phyloP scores from a whole-genome alignment of 2,888 invertebrate species.

The Diachrysia chrysitis region DNA sequence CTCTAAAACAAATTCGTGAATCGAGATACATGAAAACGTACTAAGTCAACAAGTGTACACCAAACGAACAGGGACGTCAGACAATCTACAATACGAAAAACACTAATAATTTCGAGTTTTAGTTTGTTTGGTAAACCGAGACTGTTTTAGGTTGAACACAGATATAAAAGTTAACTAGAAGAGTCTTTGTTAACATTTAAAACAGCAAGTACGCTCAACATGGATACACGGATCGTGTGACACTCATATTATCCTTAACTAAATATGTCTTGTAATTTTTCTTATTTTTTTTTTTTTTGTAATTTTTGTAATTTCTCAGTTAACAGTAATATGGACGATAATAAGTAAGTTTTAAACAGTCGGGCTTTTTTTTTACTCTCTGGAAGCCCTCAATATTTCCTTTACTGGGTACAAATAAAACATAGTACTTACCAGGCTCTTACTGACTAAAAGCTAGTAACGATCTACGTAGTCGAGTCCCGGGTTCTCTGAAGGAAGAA shows the following conservation, averaged over 20 bases:
- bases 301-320: no score
- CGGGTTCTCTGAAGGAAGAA: no score
- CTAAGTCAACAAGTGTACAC: conserved; percentile 46
- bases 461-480: no score
- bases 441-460: no score
- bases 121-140: conserved; percentile 81
- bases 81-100: conserved; percentile 80
- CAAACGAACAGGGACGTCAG: conserved; percentile 46
- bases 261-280: neutral
- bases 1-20: conserved; percentile 33
- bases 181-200: conserved; percentile 9
- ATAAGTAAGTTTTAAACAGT: no score
- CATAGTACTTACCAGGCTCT: no score
- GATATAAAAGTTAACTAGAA: conserved; percentile 57
- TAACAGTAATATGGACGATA: no score
- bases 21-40: conserved; percentile 29
- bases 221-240: neutral
- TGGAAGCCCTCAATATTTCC: no score
- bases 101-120: conserved; percentile 83
- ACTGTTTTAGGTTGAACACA: conserved; percentile 64
- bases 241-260: no score
- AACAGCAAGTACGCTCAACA: neutral
- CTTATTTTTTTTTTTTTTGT: no score
- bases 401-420: no score
- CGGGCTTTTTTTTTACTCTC: no score